Conservation (phyloP, 2,797 vertebrate species). For the Arnoldichthys spilopterus region DNA sequence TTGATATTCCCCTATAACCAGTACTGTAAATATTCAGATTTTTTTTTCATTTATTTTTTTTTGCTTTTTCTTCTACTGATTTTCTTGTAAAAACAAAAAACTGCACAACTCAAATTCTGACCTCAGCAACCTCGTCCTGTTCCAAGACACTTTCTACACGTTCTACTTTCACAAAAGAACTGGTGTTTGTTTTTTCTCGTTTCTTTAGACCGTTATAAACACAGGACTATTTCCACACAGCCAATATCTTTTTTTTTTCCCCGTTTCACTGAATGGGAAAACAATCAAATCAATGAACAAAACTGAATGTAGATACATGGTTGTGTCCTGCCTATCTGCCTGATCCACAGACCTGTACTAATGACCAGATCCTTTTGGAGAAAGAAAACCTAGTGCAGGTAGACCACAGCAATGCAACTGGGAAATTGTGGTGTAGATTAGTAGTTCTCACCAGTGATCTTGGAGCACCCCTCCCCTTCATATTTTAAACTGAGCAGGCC, state of each 20-base stretch:
- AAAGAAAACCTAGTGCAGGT: neutral
- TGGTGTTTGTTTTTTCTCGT: neutral
- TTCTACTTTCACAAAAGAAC: neutral
- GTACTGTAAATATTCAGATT: neutral
- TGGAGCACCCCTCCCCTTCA: neutral
- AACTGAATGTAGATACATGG: too few relatives aligned
- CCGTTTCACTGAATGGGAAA: neutral
- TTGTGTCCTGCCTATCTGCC: neutral
- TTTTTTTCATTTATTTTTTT: neutral
- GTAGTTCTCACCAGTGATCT: neutral
- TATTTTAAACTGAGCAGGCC: too few relatives aligned
- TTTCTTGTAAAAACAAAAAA: neutral
- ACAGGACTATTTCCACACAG: neutral
- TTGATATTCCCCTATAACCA: neutral
- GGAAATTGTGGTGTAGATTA: too few relatives aligned
- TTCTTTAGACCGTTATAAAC: neutral
- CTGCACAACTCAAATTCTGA: neutral
- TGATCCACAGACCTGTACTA: neutral
- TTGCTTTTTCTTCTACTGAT: neutral
- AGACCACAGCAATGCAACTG: neutral
- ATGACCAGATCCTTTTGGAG: neutral
- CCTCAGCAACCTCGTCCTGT: neutral
- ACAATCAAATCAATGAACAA: too few relatives aligned
- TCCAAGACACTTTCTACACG: neutral
- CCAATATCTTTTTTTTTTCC: neutral